phyloP scores from a whole-genome alignment of 2,888 invertebrate genomes.

The Polyommatus icarus region DNA sequence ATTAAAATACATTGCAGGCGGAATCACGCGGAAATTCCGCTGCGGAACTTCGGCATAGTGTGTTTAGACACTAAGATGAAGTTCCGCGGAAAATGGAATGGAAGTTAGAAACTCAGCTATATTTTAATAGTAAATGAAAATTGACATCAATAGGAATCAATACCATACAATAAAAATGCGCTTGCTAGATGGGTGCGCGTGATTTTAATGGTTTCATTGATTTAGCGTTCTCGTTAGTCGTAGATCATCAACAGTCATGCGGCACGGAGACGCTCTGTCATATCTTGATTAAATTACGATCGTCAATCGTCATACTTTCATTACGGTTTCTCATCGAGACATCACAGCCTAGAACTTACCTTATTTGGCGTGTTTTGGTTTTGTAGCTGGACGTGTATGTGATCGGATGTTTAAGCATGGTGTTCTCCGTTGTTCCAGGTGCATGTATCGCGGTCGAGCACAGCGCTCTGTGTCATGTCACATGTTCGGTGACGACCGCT shows the following conservation, averaged over 20 bases:
- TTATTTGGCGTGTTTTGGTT: neutral
- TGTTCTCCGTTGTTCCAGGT: constrained; percentile 53
- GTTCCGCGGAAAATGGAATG: neutral
- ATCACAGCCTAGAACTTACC: neutral
- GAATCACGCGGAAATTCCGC: no score
- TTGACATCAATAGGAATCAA: neutral
- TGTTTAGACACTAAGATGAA: neutral
- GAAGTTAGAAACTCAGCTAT: neutral
- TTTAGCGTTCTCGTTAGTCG: neutral
- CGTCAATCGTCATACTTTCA: constrained; percentile 13
- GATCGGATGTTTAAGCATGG: neutral
- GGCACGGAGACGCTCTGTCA: neutral
- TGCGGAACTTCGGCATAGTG: no score
- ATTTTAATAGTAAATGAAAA: neutral
- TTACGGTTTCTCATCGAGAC: neutral
- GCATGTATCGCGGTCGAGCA: constrained; percentile 55
- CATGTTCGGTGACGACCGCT: constrained; percentile 60
- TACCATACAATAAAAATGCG: neutral
- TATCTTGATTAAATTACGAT: neutral
- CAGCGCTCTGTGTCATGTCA: constrained; percentile 51
- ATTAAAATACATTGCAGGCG: no score
- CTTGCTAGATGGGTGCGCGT: constrained; percentile 2
- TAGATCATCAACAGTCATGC: constrained; percentile 5
- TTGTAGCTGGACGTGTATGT: neutral
- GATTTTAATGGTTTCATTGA: constrained; percentile 10